Base-by-base conservation (phyloP, 30 jellyfish, hydroid and myxozoan genomes). In the Hydra vulgaris region DNA sequence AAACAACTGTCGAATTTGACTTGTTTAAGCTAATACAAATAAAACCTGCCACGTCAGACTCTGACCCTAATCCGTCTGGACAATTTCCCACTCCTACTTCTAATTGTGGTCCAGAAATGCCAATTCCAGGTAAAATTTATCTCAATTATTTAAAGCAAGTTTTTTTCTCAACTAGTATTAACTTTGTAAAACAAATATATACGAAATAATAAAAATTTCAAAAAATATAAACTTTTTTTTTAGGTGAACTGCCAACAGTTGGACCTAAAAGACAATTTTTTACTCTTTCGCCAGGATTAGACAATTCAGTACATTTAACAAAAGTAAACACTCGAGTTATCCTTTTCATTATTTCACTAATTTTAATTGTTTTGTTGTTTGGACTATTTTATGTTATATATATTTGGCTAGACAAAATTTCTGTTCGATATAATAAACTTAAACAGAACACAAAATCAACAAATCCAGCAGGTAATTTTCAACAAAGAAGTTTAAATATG, bases 201-300 rank as follows among this genome's bases (percentile, higher is more conserved):
- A 70, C 12, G 79, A 3, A 40, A 40, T 3, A 40, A 3, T 40
- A 40, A 12, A 40, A 40, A 5, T 40, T 5, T 40, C 12, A 40
- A 40, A 40, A 40, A 3, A n/a, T n/a, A n/a, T n/a, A 3, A 5
- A 3, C 12, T 40, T 40, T 40, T 40, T 12, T 40, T 40, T 40
- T 12, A 78, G 85, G 85, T n/a, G 54, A 15, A 1, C 53, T 78
- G 79, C 85, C 85, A 7, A 54, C 85, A 1, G 85, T 78, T 78
- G 85, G 79, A 5, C 79, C 79, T 40, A 24, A 81, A 27, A 55
- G 77, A 78, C 85, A 78, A n/a, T 78, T 78, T n/a, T 78, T 78
- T 54, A 78, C 85, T 18, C 40, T 23, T n/a, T 78, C 85, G 7
- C 85, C 85, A n/a, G 85, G 85, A 12, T 27, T 78, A 23, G 85